phyloP scores from a whole-genome alignment of 2,113 vertebrate genomes.

The Ornithorhynchus anatinus region DNA sequence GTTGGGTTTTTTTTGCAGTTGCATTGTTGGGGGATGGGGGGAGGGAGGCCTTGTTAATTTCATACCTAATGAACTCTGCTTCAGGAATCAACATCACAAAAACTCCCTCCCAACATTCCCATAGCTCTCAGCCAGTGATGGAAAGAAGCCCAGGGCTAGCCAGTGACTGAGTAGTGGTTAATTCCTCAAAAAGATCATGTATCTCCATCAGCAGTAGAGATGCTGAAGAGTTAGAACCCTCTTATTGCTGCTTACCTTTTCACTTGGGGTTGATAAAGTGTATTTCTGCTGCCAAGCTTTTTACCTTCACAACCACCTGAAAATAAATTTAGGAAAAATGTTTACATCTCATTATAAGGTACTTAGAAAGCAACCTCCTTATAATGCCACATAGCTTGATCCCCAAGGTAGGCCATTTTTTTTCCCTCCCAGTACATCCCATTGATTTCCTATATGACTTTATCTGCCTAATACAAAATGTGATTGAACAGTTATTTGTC shows the following conservation, averaged over 20 bases:
- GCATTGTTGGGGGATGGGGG: conserved; percentile 64
- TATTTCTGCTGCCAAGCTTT: conserved; percentile 30
- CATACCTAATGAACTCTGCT: conserved; percentile 63
- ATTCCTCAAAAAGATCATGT: conserved; percentile 54
- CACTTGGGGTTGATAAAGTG: conserved; percentile 50
- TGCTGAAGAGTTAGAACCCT: conserved; percentile 52
- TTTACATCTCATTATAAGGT: conserved; percentile 53
- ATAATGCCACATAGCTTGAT: conserved; percentile 65
- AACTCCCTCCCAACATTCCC: conserved; percentile 62
- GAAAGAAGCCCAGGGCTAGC: conserved; percentile 60
- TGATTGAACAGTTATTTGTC: conserved; percentile 79
- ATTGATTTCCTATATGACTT: conserved; percentile 94
- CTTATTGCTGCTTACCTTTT: conserved; percentile 32
- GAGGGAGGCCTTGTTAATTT: conserved; percentile 66
- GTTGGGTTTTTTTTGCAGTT: conserved; percentile 62
- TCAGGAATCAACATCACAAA: conserved; percentile 65
- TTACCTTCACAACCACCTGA: conserved; percentile 24
- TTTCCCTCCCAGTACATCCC: conserved; percentile 79
- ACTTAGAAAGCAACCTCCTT: conserved; percentile 63
- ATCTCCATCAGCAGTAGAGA: conserved; percentile 47
- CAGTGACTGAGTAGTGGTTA: conserved; percentile 59
- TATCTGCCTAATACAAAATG: conserved; percentile 88
- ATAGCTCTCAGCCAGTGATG: conserved; percentile 59
- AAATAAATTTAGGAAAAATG: conserved; percentile 59
- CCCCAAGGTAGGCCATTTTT: conserved; percentile 73